These are phyloP conservation scores for Julus scanicus DNA, from an alignment of 2,888 invertebrate genomes.

Conservation along the genomic window DNA sequence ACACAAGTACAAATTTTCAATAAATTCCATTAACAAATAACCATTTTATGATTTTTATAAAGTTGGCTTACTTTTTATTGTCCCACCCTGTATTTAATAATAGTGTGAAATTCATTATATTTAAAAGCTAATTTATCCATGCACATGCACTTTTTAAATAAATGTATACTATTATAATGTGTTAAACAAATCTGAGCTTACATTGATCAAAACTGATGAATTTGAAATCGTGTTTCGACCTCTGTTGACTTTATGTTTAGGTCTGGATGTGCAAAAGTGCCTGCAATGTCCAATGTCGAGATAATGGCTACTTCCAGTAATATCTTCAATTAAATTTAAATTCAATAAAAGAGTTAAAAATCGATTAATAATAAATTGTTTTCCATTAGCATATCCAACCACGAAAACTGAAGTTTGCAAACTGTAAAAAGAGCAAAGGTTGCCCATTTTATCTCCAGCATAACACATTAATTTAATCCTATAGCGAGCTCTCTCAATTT, in stretches of 20 bases:
- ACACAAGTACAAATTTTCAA: no score
- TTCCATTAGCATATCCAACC: not conserved
- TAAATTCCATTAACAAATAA: no score
- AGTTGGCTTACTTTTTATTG: no score
- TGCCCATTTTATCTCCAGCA: not conserved
- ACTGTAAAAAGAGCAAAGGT: not conserved
- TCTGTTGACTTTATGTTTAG: conserved; percentile 37
- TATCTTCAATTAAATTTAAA: not conserved
- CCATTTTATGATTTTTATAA: no score
- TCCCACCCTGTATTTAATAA: no score
- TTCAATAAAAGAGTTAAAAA: not conserved
- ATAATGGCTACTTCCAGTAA: conserved; percentile 48
- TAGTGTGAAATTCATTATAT: no score
- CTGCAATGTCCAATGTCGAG: conserved; percentile 49
- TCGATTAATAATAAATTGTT: not conserved
- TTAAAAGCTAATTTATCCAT: no score
- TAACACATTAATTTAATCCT: conserved; percentile 24
- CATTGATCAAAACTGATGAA: not conserved
- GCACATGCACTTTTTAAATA: no score
- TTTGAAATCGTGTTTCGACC: not conserved
- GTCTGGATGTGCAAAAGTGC: not conserved
- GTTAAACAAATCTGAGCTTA: not conserved
- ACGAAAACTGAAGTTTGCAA: not conserved
- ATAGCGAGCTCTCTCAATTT: not conserved
- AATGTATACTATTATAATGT: not conserved